Evolutionary conservation across 2,113 vertebrate genomes (phyloP).

Genomic region (Pica pica): DNA sequence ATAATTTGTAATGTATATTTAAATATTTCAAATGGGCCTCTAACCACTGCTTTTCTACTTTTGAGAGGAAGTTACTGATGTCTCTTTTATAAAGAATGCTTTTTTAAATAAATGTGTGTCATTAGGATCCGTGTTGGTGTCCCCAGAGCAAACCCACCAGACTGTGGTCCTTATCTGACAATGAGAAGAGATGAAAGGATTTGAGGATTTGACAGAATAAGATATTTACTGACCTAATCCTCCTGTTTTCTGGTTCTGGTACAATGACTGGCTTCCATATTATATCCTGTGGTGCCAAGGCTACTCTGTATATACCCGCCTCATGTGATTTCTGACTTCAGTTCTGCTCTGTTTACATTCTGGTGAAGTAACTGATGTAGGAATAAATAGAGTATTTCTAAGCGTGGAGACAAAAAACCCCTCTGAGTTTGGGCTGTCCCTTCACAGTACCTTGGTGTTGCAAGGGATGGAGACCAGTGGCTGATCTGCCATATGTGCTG

Average conservation of each 20-base stretch:
- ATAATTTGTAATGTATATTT: neutral
- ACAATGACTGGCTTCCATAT: neutral
- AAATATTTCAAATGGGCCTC: neutral
- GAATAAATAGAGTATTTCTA: neutral
- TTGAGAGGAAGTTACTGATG: neutral
- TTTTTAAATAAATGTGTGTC: neutral
- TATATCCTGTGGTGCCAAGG: neutral
- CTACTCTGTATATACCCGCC: accelerated
- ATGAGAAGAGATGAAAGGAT: conserved; percentile 23
- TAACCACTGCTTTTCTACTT: neutral
- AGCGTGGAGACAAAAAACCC: neutral
- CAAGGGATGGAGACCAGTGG: neutral
- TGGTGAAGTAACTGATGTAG: neutral
- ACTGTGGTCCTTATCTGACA: neutral
- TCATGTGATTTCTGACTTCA: neutral
- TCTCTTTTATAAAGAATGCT: neutral
- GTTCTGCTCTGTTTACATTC: neutral
- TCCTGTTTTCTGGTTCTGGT: neutral
- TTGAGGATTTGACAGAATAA: conserved; percentile 22
- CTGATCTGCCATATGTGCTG: neutral
- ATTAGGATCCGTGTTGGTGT: accelerated
- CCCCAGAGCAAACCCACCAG: neutral
- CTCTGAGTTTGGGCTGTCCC: neutral
- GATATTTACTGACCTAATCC: conserved; percentile 17
- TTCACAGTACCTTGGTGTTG: neutral